Evolutionary conservation across 35 echinoderm and acorn worm genomes (phyloP).

Genomic region (Apostichopus parvimensis): DNA sequence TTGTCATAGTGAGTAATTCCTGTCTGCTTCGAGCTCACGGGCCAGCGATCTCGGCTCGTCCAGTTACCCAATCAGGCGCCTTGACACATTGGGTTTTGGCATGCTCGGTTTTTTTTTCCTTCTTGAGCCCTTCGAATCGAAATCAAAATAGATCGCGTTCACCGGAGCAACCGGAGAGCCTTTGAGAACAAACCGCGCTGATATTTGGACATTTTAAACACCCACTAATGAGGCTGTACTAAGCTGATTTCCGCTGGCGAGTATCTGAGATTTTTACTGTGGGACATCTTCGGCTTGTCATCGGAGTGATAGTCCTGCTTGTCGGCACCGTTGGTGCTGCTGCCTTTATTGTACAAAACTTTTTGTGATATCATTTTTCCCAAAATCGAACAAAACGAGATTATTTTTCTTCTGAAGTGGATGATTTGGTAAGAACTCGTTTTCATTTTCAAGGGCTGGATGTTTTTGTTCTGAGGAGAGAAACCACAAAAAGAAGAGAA

Average conservation of each 20-base stretch:
- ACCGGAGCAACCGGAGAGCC: conserved; percentile 22
- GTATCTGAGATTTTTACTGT: conserved; percentile 23
- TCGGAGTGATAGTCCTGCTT: conserved; percentile 26
- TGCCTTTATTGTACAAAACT: conserved; percentile 4
- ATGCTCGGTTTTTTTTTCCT: conserved; percentile 62
- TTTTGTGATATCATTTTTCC: conserved; percentile 25
- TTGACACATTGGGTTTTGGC: conserved; percentile 84
- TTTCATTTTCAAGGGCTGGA: neutral
- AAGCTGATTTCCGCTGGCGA: conserved; percentile 43
- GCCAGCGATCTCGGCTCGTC: conserved; percentile 75
- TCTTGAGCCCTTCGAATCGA: conserved; percentile 44
- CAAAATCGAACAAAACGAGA: neutral
- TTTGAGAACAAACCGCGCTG: conserved; percentile 52
- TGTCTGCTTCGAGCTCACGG: conserved; percentile 85
- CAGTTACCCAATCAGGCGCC: conserved; percentile 88
- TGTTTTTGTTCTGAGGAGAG: neutral
- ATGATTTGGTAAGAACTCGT: conserved; percentile 9
- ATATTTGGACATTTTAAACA: conserved; percentile 67
- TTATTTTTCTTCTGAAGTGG: conserved; percentile 4
- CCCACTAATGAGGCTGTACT: conserved; percentile 39
- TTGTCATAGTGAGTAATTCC: conserved; percentile 95
- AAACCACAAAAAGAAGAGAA: neutral
- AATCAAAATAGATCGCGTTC: conserved; percentile 60
- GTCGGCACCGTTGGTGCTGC: conserved; percentile 23
- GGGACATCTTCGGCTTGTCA: conserved; percentile 41